phyloP scores from a whole-genome alignment of 1,140 invertebrate genomes.

The Holotrichia oblita region DNA sequence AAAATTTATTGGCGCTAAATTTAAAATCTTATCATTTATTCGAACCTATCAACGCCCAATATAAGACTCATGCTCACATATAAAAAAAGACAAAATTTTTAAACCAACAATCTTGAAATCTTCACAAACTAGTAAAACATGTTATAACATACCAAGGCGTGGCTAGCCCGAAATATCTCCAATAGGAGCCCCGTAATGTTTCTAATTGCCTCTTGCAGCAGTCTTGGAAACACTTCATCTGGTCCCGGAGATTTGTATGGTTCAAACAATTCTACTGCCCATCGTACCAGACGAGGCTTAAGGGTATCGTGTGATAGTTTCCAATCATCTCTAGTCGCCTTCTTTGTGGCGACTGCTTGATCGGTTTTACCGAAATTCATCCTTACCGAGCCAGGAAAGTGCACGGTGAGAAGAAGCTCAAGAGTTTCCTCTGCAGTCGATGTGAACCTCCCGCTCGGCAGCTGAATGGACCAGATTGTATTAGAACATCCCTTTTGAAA shows the following conservation, averaged over 20 bases:
- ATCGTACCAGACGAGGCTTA: not conserved
- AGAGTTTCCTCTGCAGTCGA: not conserved
- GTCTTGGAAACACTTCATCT: not conserved
- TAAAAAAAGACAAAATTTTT: too few species aligned
- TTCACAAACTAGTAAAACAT: too few species aligned
- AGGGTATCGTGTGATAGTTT: not conserved
- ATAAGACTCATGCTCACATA: too few species aligned
- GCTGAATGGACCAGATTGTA: not conserved
- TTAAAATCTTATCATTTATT: too few species aligned
- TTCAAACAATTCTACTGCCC: not conserved
- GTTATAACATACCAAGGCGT: too few species aligned
- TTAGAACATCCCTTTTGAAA: not conserved
- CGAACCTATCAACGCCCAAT: too few species aligned
- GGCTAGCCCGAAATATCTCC: not conserved
- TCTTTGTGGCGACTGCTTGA: not conserved
- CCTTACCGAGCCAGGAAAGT: not conserved
- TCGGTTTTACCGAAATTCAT: not conserved
- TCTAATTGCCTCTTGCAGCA: not conserved
- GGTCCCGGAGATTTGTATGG: constrained; percentile 1
- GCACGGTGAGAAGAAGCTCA: not conserved
- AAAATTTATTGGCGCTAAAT: too few species aligned
- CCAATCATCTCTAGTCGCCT: not conserved
- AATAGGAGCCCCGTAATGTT: not conserved
- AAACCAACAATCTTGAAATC: too few species aligned
- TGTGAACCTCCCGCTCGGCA: constrained; percentile 18